Conservation (phyloP, 2,113 vertebrate genomes). For the Notarius lentiginosus region DNA sequence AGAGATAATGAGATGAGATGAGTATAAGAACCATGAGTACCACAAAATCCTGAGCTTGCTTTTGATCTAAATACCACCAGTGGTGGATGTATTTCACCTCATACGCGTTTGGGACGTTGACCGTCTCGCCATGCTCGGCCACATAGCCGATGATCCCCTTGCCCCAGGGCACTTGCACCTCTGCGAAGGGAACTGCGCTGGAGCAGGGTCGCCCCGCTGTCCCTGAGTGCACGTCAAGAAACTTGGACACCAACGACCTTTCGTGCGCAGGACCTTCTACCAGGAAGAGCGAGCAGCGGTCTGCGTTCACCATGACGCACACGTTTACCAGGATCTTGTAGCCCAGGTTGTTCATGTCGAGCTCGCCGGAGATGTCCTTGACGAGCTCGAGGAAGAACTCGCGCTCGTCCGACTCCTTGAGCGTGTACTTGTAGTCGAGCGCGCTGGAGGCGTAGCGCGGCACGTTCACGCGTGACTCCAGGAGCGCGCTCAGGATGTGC, state of each 20-base stretch:
- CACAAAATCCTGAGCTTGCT: background rate
- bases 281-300: conserved; percentile 91
- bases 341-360: conserved; percentile 93
- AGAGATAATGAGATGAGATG: no score
- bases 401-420: conserved; percentile 90
- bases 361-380: conserved; percentile 96
- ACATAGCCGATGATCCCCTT: conserved; percentile 98
- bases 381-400: conserved; percentile 97
- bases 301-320: conserved; percentile 96
- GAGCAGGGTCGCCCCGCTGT: conserved; percentile 87
- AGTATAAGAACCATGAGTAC: no score
- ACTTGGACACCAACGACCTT: conserved; percentile 93
- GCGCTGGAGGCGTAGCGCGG: conserved; percentile 92
- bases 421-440: conserved; percentile 94
- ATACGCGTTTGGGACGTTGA: conserved; percentile 96
- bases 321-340: conserved; percentile 97
- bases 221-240: conserved; percentile 95
- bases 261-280: conserved; percentile 90
- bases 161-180: conserved; percentile 98
- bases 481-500: conserved; percentile 92
- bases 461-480: conserved; percentile 94
- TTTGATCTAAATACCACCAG: background rate
- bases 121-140: conserved; percentile 93
- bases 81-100: conserved; percentile 78
- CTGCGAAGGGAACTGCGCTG: conserved; percentile 78